phyloP scores from a whole-genome alignment of 2,888 invertebrate species.

The Notodonta dromedarius region DNA sequence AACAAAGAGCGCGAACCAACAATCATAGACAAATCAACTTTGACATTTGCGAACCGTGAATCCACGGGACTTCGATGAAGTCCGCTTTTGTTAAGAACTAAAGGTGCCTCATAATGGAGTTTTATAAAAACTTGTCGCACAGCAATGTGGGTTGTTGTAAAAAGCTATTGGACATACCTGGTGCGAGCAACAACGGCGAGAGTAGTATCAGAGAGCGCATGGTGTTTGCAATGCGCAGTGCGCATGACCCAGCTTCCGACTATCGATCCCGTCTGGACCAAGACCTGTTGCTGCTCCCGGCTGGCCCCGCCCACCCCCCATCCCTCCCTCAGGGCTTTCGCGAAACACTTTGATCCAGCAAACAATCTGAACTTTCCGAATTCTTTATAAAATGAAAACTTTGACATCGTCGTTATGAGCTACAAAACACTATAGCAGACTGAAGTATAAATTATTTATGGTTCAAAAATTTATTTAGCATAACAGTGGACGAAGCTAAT shows the following conservation, averaged over 20 bases:
- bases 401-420: constrained; percentile 41
- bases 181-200: constrained; percentile 64
- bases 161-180: constrained; percentile 69
- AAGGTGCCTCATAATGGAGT: neutral
- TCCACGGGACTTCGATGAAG: constrained; percentile 1
- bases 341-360: constrained; percentile 67
- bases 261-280: constrained; percentile 71
- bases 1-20: constrained; percentile 29
- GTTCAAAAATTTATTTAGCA: constrained; percentile 21
- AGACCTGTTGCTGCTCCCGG: constrained; percentile 75
- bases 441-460: constrained; percentile 44
- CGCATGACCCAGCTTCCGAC: constrained; percentile 76
- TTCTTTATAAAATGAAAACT: constrained; percentile 75
- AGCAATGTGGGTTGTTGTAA: constrained; percentile 12
- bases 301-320: constrained; percentile 52
- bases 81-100: neutral
- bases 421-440: constrained; percentile 25
- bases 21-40: constrained; percentile 46
- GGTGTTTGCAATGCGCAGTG: constrained; percentile 58
- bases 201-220: constrained; percentile 75
- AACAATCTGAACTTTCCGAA: constrained; percentile 78
- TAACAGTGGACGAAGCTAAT: constrained; percentile 11
- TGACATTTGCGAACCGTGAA: constrained; percentile 38
- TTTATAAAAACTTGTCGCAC: constrained; percentile 7
- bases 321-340: constrained; percentile 43